A percentile compares a stretch with the other conserved stretches of the same genome.
phyloP scores from a whole-genome alignment of 35 echinoderm and acorn worm genomes.

The Lytechinus pictus region DNA sequence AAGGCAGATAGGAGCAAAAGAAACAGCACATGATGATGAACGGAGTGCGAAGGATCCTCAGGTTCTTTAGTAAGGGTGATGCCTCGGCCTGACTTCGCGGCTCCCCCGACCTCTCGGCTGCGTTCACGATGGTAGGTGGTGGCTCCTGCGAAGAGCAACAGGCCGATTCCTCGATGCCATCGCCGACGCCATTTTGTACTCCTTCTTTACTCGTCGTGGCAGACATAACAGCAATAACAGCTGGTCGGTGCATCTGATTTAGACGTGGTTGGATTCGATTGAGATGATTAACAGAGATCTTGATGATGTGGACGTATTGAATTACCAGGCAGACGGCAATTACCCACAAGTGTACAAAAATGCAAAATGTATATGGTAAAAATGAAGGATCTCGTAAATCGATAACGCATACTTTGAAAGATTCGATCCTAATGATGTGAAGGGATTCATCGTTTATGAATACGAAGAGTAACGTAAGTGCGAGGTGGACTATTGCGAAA shows the following conservation, averaged over 20 bases:
- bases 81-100: no score
- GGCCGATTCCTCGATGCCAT: not conserved
- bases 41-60: not conserved
- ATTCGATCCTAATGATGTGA: not conserved
- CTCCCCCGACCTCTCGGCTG: no score
- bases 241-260: no score
- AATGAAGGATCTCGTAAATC: not conserved
- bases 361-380: not conserved
- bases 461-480: not conserved
- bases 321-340: not conserved
- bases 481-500: not conserved
- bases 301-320: not conserved
- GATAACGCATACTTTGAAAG: not conserved
- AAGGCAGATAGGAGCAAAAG: not conserved
- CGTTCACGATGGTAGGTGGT: no score
- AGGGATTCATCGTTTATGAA: not conserved
- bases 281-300: not conserved
- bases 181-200: not conserved
- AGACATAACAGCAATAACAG: no score
- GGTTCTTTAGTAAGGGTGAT: not conserved
- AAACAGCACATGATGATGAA: not conserved
- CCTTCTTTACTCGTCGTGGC: not conserved
- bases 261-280: not conserved
- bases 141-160: no score
- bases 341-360: not conserved